phyloP scores from a whole-genome alignment of 2,797 vertebrate genomes.

The Babyrousa celebensis region DNA sequence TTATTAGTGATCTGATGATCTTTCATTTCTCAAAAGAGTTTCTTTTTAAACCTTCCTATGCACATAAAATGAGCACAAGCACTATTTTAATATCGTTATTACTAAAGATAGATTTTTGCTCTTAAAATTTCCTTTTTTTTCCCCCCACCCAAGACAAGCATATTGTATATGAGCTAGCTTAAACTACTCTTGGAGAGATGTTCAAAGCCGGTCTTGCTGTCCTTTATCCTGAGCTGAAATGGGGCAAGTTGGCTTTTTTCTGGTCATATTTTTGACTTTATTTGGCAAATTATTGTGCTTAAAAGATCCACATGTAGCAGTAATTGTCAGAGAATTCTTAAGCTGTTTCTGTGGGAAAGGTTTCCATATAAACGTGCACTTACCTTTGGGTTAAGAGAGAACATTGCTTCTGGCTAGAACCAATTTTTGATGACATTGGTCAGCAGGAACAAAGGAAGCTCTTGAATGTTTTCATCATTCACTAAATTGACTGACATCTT shows the following conservation, averaged over 20 bases:
- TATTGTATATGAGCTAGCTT: constrained; percentile 11
- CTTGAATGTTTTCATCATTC: background rate
- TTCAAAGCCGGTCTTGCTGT: background rate
- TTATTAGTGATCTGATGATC: constrained; percentile 86
- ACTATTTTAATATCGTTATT: constrained; percentile 77
- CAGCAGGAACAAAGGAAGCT: background rate
- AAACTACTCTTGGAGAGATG: background rate
- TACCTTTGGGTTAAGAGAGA: background rate
- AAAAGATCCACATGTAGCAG: background rate
- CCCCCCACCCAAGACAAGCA: background rate
- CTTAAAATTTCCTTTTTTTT: constrained; percentile 60
- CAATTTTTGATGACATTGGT: background rate
- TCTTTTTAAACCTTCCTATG: constrained; percentile 79
- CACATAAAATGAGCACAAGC: constrained; percentile 53
- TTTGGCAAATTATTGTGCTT: background rate
- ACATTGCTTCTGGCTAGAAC: too few species aligned
- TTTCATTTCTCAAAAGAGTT: constrained; percentile 79
- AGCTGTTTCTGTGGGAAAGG: background rate
- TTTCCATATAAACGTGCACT: background rate
- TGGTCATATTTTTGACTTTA: background rate
- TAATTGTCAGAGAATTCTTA: background rate
- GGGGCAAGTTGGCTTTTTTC: background rate
- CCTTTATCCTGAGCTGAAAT: background rate
- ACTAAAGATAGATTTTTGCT: constrained; percentile 76
- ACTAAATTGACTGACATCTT: background rate